Conservation (phyloP, 2,113 vertebrate species). For the Aptenodytes forsteri region DNA sequence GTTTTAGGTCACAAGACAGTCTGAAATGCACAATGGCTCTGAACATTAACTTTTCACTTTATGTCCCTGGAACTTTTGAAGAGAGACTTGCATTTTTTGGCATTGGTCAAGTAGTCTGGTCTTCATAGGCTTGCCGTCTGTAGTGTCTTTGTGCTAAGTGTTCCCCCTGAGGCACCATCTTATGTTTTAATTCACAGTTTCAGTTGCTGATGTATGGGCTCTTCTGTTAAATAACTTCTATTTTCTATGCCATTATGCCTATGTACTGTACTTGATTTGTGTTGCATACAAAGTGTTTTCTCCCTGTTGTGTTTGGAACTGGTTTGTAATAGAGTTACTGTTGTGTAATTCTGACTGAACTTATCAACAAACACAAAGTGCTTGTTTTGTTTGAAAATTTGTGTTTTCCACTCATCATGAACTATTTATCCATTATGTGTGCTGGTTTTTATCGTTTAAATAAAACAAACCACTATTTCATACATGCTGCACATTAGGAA, state of each 20-base stretch:
- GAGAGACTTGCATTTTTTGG: conserved; percentile 11
- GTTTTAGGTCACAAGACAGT: neutral
- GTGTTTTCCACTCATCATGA: neutral
- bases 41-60: conserved; percentile 41
- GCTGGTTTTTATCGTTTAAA: neutral
- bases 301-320: conserved; percentile 11
- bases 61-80: conserved; percentile 8
- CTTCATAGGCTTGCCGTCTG: conserved; percentile 22
- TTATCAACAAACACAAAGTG: neutral
- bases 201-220: conserved; percentile 61
- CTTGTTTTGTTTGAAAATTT: conserved; percentile 4
- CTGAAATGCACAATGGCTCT: neutral
- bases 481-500: neutral
- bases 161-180: conserved; percentile 51
- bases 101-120: conserved; percentile 35
- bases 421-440: neutral
- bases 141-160: conserved; percentile 60
- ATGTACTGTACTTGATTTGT: conserved; percentile 31
- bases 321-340: neutral
- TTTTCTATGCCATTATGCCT: conserved; percentile 50
- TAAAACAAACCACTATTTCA: neutral
- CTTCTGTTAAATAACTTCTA: conserved; percentile 62
- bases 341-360: conserved; percentile 11
- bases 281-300: neutral
- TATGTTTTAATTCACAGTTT: conserved; percentile 52